Percentiles rank a stretch among this genome's conserved stretches.
Evolutionary conservation across 2,888 invertebrate genomes (phyloP).

Genomic region (Micoletzkya japonica): DNA sequence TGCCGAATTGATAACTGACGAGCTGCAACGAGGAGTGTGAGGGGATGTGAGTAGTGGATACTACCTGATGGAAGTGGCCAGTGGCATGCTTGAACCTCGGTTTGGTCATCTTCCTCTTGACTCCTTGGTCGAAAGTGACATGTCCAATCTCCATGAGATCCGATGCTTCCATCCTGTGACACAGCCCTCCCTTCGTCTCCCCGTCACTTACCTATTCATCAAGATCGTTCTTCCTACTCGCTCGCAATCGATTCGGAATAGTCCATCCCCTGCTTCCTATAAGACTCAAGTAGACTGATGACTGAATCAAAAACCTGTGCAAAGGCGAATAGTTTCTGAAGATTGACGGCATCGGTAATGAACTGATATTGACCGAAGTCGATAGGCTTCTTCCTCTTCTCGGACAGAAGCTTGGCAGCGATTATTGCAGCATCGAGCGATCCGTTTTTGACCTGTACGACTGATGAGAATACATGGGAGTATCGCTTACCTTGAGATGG

Average conservation of each 20-base stretch:
- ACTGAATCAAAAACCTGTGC: constrained; percentile 38
- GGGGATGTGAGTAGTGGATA: constrained; percentile 1
- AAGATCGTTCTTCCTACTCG: constrained; percentile 63
- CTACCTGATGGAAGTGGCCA: constrained; percentile 61
- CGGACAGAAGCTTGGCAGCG: constrained; percentile 52
- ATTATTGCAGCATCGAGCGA: constrained; percentile 60
- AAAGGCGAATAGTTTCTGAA: constrained; percentile 64
- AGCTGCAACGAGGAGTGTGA: constrained; percentile 37
- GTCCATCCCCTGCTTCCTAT: constrained; percentile 61
- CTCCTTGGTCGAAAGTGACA: constrained; percentile 54
- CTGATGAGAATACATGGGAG: background rate
- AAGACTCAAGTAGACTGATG: background rate
- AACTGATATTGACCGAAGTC: constrained; percentile 63
- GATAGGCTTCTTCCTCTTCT: constrained; percentile 58
- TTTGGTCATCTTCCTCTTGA: constrained; percentile 58
- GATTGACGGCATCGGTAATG: constrained; percentile 63
- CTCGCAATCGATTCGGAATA: constrained; percentile 64
- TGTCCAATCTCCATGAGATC: constrained; percentile 61
- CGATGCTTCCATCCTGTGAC: constrained; percentile 58
- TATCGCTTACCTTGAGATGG: constrained; percentile 46
- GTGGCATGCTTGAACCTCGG: constrained; percentile 54
- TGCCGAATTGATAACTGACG: constrained; percentile 59
- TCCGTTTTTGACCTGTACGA: constrained; percentile 47
- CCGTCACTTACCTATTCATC: constrained; percentile 46
- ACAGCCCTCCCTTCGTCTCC: background rate